These are phyloP conservation scores for Pandemis corylana DNA, from an alignment of 2,888 invertebrate genomes.

Conservation along the genomic window DNA sequence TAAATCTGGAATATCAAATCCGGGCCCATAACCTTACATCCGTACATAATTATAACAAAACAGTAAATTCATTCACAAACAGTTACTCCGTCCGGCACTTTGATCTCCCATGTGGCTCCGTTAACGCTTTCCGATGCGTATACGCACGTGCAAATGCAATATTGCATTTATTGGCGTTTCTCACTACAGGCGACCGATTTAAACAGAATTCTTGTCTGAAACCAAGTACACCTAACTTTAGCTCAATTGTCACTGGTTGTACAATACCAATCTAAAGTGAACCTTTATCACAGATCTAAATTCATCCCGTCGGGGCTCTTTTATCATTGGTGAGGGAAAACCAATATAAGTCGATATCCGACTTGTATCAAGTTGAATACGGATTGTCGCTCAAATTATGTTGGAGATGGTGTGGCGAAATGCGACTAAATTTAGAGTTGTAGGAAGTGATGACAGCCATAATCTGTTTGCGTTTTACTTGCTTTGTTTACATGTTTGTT, in stretches of 20 bases:
- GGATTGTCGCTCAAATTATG: background rate
- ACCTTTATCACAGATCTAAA: background rate
- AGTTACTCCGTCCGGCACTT: constrained; percentile 37
- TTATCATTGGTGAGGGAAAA: background rate
- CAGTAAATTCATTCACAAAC: constrained; percentile 42
- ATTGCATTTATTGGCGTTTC: constrained; percentile 41
- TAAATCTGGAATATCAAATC: constrained; percentile 33
- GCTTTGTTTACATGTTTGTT: background rate
- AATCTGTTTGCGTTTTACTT: constrained; percentile 11
- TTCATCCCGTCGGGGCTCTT: background rate
- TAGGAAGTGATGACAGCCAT: constrained; percentile 25
- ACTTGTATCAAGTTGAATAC: background rate
- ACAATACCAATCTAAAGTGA: background rate
- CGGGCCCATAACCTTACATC: constrained; percentile 34
- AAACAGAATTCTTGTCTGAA: background rate
- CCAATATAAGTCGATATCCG: background rate
- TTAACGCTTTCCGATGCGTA: constrained; percentile 42
- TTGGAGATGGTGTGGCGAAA: constrained; percentile 11
- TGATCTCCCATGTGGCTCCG: constrained; percentile 40
- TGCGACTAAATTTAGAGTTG: constrained; percentile 20
- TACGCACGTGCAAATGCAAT: constrained; percentile 41
- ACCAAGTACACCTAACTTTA: background rate
- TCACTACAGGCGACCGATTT: constrained; percentile 3
- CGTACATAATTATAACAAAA: constrained; percentile 40
- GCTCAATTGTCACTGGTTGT: background rate